A percentile compares a stretch with the other conserved stretches of the same genome.
Conservation (phyloP, 1,140 invertebrate genomes). For the Hermetia illucens region DNA sequence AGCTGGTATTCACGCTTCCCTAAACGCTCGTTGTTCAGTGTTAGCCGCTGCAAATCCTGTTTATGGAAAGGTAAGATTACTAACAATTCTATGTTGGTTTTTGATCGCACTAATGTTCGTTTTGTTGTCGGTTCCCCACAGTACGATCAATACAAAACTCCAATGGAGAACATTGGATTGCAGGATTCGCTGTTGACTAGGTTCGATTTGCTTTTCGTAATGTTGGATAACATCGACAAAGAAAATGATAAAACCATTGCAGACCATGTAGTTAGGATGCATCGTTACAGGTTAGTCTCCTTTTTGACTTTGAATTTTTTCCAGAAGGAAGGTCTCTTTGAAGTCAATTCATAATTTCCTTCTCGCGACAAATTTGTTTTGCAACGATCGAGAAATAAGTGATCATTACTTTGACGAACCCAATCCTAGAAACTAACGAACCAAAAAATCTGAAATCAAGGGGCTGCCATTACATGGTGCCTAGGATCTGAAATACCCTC, state of each 20-base stretch:
- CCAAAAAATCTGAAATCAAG: no score
- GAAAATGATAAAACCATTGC: slow-evolving; percentile 85
- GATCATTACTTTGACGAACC: no score
- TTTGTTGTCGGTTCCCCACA: slow-evolving; percentile 29
- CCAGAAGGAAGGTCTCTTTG: background rate
- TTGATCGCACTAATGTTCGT: background rate
- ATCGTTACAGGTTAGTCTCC: slow-evolving; percentile 65
- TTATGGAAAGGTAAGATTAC: slow-evolving; percentile 69
- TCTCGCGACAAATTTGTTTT: slow-evolving; percentile 1
- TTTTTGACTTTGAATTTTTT: background rate
- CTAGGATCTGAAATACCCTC: no score
- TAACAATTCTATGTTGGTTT: background rate
- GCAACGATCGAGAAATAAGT: slow-evolving; percentile 5
- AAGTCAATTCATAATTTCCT: slow-evolving; percentile 1
- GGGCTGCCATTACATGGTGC: no score
- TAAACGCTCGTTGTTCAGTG: slow-evolving; percentile 96
- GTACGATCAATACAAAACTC: slow-evolving; percentile 98
- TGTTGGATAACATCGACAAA: slow-evolving; percentile 83
- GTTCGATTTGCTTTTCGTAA: slow-evolving; percentile 97
- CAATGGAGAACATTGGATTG: slow-evolving; percentile 98
- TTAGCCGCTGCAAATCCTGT: slow-evolving; percentile 99
- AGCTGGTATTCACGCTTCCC: slow-evolving; percentile 94
- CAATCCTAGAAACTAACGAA: no score
- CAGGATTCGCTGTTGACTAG: slow-evolving; percentile 97
- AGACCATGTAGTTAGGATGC: slow-evolving; percentile 95